Conservation (phyloP, 2,888 invertebrate genomes). For the Punctoribates punctum region DNA sequence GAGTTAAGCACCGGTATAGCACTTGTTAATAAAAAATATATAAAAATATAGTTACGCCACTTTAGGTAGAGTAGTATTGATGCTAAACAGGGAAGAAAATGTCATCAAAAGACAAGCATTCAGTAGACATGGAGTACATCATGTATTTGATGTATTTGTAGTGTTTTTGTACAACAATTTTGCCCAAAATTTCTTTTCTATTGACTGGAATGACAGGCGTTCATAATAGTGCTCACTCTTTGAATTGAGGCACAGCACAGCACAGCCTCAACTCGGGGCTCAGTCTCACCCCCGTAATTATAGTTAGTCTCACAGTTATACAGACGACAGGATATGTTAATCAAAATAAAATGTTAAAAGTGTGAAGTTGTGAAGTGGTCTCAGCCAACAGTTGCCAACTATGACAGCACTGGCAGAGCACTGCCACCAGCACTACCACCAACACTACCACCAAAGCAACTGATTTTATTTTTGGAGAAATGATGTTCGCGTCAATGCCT, state of each 20-base stretch:
- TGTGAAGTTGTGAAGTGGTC: slow-evolving; percentile 38
- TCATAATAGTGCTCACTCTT: slow-evolving; percentile 13
- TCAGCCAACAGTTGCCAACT: slow-evolving; percentile 2
- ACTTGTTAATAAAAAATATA: neutral
- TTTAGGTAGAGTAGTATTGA: slow-evolving; percentile 12
- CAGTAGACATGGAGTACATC: slow-evolving; percentile 24
- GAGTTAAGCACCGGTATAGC: neutral
- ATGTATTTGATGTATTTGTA: slow-evolving; percentile 20
- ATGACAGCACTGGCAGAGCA: neutral
- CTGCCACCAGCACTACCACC: neutral
- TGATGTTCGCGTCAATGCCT: slow-evolving; percentile 36
- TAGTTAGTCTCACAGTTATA: slow-evolving; percentile 29
- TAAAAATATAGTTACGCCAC: slow-evolving; percentile 3
- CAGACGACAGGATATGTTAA: slow-evolving; percentile 36
- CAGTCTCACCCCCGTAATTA: slow-evolving; percentile 32
- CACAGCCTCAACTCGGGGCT: neutral
- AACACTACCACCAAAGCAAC: neutral
- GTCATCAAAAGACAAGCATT: slow-evolving; percentile 23
- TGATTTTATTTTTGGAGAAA: slow-evolving; percentile 24
- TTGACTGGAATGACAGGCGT: slow-evolving; percentile 30
- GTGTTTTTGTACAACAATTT: slow-evolving; percentile 30
- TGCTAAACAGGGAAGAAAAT: slow-evolving; percentile 17
- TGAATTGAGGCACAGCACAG: neutral
- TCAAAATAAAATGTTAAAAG: slow-evolving; percentile 38
- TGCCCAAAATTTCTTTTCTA: slow-evolving; percentile 18